Evolutionary conservation across 2,113 vertebrate genomes (phyloP).

Genomic region (Saimiri boliviensis): DNA sequence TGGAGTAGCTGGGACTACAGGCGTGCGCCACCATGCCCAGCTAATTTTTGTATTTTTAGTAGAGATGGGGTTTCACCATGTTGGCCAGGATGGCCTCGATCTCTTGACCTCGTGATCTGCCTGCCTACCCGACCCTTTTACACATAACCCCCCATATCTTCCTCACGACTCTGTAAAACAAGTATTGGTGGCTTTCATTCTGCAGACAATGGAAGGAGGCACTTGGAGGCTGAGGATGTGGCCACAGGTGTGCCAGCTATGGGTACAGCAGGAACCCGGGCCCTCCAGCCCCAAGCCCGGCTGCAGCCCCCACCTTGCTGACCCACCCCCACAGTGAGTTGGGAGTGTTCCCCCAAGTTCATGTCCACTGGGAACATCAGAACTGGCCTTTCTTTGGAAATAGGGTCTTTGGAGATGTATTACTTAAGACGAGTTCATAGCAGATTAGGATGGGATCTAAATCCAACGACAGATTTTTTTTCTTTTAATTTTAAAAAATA

Average conservation of each 20-base stretch:
- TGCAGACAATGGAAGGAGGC: not conserved
- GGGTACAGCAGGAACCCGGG: not conserved
- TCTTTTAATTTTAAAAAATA: too few relatives aligned
- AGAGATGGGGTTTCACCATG: too few relatives aligned
- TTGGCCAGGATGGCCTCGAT: too few relatives aligned
- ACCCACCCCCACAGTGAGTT: accelerated
- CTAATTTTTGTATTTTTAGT: too few relatives aligned
- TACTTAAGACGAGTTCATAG: not conserved
- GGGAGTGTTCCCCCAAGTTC: too few relatives aligned
- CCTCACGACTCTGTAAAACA: not conserved
- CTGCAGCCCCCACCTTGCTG: not conserved
- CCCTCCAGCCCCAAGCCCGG: not conserved
- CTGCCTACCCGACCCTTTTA: accelerated
- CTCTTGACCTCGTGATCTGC: too few relatives aligned
- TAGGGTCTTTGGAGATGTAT: not conserved
- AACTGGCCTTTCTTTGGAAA: not conserved
- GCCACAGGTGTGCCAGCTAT: accelerated
- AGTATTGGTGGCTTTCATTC: not conserved
- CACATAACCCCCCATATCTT: accelerated
- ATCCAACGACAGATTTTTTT: not conserved
- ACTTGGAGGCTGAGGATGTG: not conserved
- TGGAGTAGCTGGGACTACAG: too few relatives aligned
- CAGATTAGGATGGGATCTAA: not conserved
- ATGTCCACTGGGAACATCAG: not conserved
- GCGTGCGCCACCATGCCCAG: too few relatives aligned